Base-by-base conservation (phyloP, 2,888 invertebrate genomes). In the Gymnoscelis rufifasciata region DNA sequence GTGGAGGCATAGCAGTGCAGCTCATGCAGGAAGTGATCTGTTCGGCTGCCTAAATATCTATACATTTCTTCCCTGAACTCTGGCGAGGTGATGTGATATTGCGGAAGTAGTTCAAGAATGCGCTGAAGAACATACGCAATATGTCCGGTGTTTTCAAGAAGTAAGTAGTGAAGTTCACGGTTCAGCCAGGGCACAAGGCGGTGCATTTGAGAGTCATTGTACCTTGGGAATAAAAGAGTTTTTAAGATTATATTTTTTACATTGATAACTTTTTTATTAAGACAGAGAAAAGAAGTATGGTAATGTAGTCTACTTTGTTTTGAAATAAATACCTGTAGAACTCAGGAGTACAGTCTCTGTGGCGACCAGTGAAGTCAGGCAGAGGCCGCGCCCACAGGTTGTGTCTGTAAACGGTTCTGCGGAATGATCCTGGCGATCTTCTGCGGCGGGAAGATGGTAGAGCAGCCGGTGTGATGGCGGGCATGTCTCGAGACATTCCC, bases 11-110 rank as follows among this genome's bases (percentile, higher is more conserved):
- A 98, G 72, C 92, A 92, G 62, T 93, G 92, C 51, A 98, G 90
- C 71, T 98, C 97, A 71, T 97, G 97, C 24, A 95, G 90, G 72
- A 98, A 98, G 76, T 97, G 97, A 47, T 92, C 91, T 0, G 96
- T 95, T 57, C 92, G 89, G 0, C 88, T 82, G 12, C 92, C 92
- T 52, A 97, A 88, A 71, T 92, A 94, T 8, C 93, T 91, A 19
- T 89, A 88, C 40, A 97, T 76, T 8, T 91, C 87, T 30, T 92
- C 90, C 28, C 92, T 90, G 78, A 97, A 96, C 64, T 93, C 92
- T 6, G 89, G 71, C 49, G 93, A 92, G 56, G 87, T 89, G 51
- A 94, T 90, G 66, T 94, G 91, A 65, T 92, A 90, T 53, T 90
- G 86, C 5, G 89, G 91, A 12, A 97, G 81, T 40, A 93, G 82